These are phyloP conservation scores for Dicranocentrus wangi DNA, from an alignment of 2,888 invertebrate genomes.

Conservation along the genomic window DNA sequence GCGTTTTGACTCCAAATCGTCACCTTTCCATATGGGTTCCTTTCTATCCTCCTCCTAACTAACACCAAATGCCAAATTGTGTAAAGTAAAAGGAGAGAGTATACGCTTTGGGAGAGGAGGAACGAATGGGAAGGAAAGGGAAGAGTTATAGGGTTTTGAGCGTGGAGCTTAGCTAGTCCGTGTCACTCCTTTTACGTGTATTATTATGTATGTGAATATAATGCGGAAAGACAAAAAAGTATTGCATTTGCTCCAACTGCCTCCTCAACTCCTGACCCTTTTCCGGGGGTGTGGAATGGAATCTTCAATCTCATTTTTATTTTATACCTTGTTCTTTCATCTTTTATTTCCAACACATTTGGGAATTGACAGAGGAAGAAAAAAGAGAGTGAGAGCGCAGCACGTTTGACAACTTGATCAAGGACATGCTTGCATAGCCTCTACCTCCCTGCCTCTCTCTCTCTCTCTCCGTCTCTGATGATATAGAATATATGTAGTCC, in stretches of 20 bases:
- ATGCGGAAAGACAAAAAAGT: neutral
- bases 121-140: too few relatives aligned
- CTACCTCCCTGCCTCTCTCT: too few relatives aligned
- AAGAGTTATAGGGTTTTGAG: constrained; percentile 1
- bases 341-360: constrained; percentile 56
- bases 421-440: constrained; percentile 37
- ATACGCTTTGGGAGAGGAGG: neutral
- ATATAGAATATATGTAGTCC: too few relatives aligned
- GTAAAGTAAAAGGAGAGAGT: neutral
- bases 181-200: constrained; percentile 21
- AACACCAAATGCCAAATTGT: constrained; percentile 6
- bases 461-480: too few relatives aligned
- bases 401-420: constrained; percentile 61
- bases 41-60: neutral
- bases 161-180: too few relatives aligned
- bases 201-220: constrained; percentile 42
- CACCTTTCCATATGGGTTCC: constrained; percentile 16
- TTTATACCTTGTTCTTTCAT: constrained; percentile 58
- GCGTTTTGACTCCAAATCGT: too few relatives aligned
- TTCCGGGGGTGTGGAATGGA: constrained; percentile 12
- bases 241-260: constrained; percentile 1
- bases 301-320: constrained; percentile 61
- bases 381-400: constrained; percentile 6
- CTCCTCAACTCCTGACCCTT: constrained; percentile 19
- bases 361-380: constrained; percentile 47